A percentile compares a stretch with the other conserved stretches of the same genome.
phyloP scores from a whole-genome alignment of 2,888 invertebrate genomes.

The Elaeidobius kamerunicus region DNA sequence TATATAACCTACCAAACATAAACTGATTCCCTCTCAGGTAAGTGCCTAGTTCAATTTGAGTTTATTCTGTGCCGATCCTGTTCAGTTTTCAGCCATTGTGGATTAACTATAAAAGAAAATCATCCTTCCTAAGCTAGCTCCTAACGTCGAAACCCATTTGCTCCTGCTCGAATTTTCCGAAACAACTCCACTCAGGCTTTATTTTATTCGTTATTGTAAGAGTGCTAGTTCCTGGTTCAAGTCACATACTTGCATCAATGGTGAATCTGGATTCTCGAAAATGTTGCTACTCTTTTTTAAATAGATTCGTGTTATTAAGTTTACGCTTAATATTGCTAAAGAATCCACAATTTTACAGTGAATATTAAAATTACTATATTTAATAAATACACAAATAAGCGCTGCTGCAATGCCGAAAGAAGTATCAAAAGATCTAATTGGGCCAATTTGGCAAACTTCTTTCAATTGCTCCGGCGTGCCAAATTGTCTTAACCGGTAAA shows the following conservation, averaged over 20 bases:
- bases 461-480: conserved; percentile 10
- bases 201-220: conserved; percentile 24
- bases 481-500: conserved; percentile 19
- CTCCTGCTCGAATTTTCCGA: conserved; percentile 23
- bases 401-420: no score
- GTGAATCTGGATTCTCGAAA: conserved; percentile 11
- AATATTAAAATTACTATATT: no score
- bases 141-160: conserved; percentile 27
- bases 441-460: neutral
- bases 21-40: no score
- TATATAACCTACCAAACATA: no score
- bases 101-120: conserved; percentile 25
- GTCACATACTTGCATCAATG: conserved; percentile 20
- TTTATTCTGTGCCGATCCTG: conserved; percentile 4
- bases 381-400: no score
- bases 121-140: conserved; percentile 10
- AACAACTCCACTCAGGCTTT: conserved; percentile 21
- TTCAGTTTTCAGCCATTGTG: conserved; percentile 3
- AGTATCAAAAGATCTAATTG: no score
- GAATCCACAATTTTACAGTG: no score
- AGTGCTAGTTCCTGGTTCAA: conserved; percentile 16
- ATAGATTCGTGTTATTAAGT: no score
- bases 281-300: no score
- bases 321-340: no score
- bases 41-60: no score